A percentile compares a stretch with the other conserved stretches of the same genome.
Conservation (phyloP, 2,797 vertebrate species). For the Bradypodion pumilum region DNA sequence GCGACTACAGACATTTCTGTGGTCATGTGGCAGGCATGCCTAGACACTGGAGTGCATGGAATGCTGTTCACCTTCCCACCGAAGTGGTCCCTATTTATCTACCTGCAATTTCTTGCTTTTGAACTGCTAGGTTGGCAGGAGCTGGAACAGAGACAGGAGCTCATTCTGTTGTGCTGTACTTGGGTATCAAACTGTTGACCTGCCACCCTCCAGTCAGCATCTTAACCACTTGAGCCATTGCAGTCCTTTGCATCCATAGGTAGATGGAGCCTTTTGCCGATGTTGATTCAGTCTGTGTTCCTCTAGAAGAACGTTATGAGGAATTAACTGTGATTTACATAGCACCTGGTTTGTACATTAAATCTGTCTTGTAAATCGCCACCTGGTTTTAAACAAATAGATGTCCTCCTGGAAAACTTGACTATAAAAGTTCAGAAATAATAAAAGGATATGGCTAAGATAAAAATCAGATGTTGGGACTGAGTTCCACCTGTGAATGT, state of each 20-base stretch:
- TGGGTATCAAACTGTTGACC: too few relatives aligned
- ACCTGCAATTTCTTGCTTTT: too few relatives aligned
- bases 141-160: too few relatives aligned
- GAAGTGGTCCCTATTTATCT: too few relatives aligned
- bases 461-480: not conserved
- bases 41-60: too few relatives aligned
- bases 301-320: constrained; percentile 34
- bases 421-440: constrained; percentile 9
- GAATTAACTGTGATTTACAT: constrained; percentile 27
- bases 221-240: too few relatives aligned
- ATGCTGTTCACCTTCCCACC: too few relatives aligned
- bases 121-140: too few relatives aligned
- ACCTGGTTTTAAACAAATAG: constrained; percentile 34
- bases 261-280: not conserved
- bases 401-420: not conserved
- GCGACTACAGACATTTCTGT: too few relatives aligned
- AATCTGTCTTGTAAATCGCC: constrained; percentile 38
- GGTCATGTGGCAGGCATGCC: too few relatives aligned
- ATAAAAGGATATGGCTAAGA: not conserved
- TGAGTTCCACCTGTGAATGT: not conserved
- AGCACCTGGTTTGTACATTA: constrained; percentile 21
- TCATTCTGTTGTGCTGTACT: too few relatives aligned
- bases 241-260: constrained; percentile 17
- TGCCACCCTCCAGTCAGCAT: too few relatives aligned
- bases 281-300: constrained; percentile 39